phyloP scores from a whole-genome alignment of 1,140 invertebrate genomes.

The Formica exsecta region DNA sequence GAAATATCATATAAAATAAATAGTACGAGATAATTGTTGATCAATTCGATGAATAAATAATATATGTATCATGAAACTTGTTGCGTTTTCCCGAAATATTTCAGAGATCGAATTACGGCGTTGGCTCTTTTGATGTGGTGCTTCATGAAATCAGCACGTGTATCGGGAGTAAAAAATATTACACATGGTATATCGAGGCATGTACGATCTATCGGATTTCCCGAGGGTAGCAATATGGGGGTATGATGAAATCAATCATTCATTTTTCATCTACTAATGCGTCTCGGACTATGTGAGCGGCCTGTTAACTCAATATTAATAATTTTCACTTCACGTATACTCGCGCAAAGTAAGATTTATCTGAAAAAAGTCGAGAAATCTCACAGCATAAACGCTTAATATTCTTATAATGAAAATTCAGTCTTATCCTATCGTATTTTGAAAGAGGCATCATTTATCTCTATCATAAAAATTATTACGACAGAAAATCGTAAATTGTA shows the following conservation, averaged over 20 bases:
- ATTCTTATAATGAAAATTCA: not conserved
- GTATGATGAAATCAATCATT: conserved; percentile 79
- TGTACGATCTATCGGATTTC: conserved; percentile 82
- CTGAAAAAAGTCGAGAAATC: not conserved
- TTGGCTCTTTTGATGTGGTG: conserved; percentile 49
- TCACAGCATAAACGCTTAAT: not conserved
- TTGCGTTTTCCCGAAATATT: conserved; percentile 8
- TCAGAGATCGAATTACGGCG: conserved; percentile 10
- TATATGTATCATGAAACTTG: conserved; percentile 1
- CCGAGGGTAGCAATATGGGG: conserved; percentile 80
- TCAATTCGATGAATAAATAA: not conserved
- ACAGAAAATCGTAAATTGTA: not conserved
- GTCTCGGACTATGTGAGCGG: not conserved
- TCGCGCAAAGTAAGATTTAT: not conserved
- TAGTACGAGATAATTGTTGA: not conserved
- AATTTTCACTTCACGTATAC: conserved; percentile 2
- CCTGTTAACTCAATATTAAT: conserved; percentile 47
- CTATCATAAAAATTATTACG: not conserved
- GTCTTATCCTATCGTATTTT: not conserved
- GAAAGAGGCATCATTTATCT: not conserved
- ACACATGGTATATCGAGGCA: conserved; percentile 78
- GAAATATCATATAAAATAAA: not conserved
- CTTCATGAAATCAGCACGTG: conserved; percentile 55
- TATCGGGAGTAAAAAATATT: conserved; percentile 76
- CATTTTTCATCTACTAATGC: conserved; percentile 70